Percentiles rank a stretch among this genome's conserved stretches.
Evolutionary conservation across 2,888 invertebrate species (phyloP).

Genomic region (Drosophila prostipennis): DNA sequence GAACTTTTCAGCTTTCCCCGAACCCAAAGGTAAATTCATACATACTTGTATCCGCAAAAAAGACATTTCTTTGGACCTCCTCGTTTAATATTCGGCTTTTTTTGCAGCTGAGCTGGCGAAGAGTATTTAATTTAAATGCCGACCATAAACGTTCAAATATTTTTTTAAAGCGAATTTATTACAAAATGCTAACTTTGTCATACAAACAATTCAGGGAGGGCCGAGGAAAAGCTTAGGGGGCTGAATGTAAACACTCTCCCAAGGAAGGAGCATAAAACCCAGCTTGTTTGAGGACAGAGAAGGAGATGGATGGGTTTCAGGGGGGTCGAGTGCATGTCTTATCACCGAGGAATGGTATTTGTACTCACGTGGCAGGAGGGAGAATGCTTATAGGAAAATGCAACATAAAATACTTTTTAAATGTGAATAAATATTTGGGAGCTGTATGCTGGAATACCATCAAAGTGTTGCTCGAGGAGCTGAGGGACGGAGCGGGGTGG

Average conservation of each 20-base stretch:
- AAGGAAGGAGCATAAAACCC: constrained; percentile 49
- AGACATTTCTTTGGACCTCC: constrained; percentile 5
- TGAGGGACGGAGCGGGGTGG: not conserved
- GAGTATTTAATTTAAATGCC: constrained; percentile 68
- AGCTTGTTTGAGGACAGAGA: not conserved
- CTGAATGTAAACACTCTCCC: constrained; percentile 53
- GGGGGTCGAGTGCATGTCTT: constrained; percentile 67
- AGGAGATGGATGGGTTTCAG: not conserved
- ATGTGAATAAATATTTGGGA: constrained; percentile 67
- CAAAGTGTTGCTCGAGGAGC: constrained; percentile 21
- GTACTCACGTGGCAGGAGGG: constrained; percentile 35
- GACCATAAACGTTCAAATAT: constrained; percentile 61
- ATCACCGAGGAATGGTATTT: constrained; percentile 54
- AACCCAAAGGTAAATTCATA: not conserved
- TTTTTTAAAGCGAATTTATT: constrained; percentile 66
- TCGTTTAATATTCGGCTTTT: constrained; percentile 9
- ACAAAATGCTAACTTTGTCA: constrained; percentile 70
- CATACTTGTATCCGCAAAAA: not conserved
- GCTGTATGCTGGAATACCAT: constrained; percentile 24
- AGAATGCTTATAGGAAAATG: constrained; percentile 63
- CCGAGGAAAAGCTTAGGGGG: constrained; percentile 2
- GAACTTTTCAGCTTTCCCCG: not conserved
- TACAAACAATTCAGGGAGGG: constrained; percentile 58
- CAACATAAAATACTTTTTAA: constrained; percentile 72
- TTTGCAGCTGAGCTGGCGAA: constrained; percentile 29